phyloP scores from a whole-genome alignment of 1,140 invertebrate genomes.

The Araneus ventricosus region DNA sequence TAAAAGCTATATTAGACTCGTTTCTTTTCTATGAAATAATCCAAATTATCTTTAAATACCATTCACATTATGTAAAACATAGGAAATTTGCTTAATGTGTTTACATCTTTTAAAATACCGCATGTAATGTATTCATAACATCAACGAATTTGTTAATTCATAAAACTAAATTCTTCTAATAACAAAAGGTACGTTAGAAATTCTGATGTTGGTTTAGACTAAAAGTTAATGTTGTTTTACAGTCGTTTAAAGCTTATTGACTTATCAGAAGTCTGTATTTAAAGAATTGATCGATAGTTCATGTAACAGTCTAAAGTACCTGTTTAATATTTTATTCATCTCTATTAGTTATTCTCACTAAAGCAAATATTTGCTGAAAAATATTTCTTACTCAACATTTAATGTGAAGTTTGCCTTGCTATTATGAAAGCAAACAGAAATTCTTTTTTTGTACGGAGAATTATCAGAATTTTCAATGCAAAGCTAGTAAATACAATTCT shows the following conservation, averaged over 20 bases:
- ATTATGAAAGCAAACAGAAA: slow-evolving; percentile 2
- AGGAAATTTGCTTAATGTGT: no score
- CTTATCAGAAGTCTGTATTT: not conserved
- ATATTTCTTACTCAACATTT: not conserved
- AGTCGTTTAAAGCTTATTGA: not conserved
- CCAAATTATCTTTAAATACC: no score
- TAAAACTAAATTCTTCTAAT: not conserved
- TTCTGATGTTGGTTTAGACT: not conserved
- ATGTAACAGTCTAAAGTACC: not conserved
- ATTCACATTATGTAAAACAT: no score
- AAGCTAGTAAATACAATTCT: not conserved
- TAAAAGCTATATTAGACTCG: no score
- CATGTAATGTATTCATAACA: not conserved
- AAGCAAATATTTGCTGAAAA: slow-evolving; percentile 2
- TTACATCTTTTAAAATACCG: not conserved
- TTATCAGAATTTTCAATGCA: not conserved
- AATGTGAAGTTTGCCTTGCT: not conserved
- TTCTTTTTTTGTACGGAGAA: not conserved
- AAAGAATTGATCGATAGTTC: not conserved
- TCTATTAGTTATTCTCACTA: not conserved
- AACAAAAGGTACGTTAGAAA: not conserved
- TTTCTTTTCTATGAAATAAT: no score
- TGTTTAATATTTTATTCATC: not conserved
- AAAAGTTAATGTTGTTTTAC: not conserved
- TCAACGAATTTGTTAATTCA: not conserved